A percentile compares a stretch with the other conserved stretches of the same genome.
phyloP scores from a whole-genome alignment of 2,888 invertebrate species.

The Frankliniella fusca region DNA sequence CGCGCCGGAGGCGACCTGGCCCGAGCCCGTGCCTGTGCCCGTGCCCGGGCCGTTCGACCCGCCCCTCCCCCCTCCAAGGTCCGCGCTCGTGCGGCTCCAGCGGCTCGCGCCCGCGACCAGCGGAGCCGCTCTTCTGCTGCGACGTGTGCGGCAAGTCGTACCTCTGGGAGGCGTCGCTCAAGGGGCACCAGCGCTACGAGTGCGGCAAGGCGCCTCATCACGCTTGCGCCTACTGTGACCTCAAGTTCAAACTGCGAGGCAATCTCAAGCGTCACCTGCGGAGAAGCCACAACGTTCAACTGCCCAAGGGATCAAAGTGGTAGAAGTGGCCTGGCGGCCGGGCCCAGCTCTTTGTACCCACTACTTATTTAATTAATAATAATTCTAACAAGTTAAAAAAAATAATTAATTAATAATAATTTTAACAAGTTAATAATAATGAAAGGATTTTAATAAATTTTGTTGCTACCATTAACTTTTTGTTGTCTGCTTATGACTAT shows the following conservation, averaged over 20 bases:
- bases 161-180: slow-evolving; percentile 41
- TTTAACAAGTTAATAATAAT: no score
- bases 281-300: neutral
- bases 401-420: no score
- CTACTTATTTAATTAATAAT: no score
- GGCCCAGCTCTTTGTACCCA: no score
- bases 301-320: neutral
- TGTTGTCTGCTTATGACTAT: no score
- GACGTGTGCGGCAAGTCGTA: slow-evolving; percentile 42
- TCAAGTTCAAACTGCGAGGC: slow-evolving; percentile 37
- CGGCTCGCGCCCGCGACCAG: no score
- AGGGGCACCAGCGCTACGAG: slow-evolving; percentile 42
- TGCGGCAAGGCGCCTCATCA: slow-evolving; percentile 44
- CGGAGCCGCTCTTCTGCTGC: slow-evolving; percentile 36
- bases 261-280: slow-evolving; percentile 34
- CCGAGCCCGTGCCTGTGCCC: neutral
- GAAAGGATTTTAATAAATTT: no score
- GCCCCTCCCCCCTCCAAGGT: neutral
- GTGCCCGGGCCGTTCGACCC: neutral
- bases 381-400: no score
- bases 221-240: slow-evolving; percentile 47
- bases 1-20: no score
- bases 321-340: no score
- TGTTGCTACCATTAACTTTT: no score
- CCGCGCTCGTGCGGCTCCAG: no score